These are phyloP conservation scores for Limnothrissa miodon DNA, from an alignment of 2,113 vertebrate species.

Conservation along the genomic window DNA sequence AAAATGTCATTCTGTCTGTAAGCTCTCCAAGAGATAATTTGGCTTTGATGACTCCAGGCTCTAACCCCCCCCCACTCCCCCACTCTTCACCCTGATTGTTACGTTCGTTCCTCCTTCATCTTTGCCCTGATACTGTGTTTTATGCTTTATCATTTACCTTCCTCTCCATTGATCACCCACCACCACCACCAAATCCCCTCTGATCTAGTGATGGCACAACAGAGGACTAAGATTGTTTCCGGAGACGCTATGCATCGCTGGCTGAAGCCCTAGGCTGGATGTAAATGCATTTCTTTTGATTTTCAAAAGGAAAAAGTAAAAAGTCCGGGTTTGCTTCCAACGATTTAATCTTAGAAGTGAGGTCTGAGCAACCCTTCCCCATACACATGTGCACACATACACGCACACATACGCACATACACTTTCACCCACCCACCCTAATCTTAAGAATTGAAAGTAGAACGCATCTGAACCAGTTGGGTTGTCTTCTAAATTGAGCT, in stretches of 20 bases:
- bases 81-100: background rate
- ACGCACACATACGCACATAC: too few relatives aligned
- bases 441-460: background rate
- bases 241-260: slow-evolving; percentile 36
- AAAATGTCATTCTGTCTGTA: background rate
- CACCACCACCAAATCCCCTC: background rate
- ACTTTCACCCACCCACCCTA: too few relatives aligned
- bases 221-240: slow-evolving; percentile 30
- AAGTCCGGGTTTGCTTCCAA: background rate
- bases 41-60: background rate
- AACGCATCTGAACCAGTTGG: background rate
- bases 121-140: background rate
- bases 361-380: background rate
- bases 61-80: slow-evolving; percentile 11
- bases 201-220: slow-evolving; percentile 44
- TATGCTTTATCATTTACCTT: background rate
- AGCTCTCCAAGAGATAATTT: background rate
- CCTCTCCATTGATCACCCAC: too few relatives aligned
- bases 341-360: background rate
- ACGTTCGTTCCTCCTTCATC: background rate
- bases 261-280: slow-evolving; percentile 30
- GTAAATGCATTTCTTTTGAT: background rate
- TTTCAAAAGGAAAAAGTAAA: too few relatives aligned
- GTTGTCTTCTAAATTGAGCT: background rate
- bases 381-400: background rate